Evolutionary conservation across 2,888 invertebrate genomes (phyloP), one percentile per base, ranked within the genome.

Genomic region (Colletes collaris): DNA sequence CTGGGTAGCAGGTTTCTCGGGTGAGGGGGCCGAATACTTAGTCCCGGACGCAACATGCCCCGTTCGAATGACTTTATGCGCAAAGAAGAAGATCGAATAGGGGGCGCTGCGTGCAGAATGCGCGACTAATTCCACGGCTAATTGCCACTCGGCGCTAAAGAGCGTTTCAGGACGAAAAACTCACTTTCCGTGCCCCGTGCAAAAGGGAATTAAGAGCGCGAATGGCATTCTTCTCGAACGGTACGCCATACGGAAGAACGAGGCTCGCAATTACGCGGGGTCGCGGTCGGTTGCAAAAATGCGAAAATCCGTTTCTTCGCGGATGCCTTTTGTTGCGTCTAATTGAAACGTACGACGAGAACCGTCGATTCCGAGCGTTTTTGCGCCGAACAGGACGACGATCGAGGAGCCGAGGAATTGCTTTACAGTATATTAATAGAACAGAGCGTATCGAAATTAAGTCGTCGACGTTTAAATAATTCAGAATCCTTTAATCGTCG

Each of bases 141-240:
- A 86, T 86, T 86, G 86, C 83, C 75, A 65, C 71, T 71, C 80
- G 80, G 77, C 69, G 85, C 65, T 86, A 86, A 86, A 83, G 80
- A 86, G 80, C 81, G 76, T 78, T 80, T 70, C 76, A 66, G 58
- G 76, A 60, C 62, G 64, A 84, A 85, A 86, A 86, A 86, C 76
- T 81, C 77, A 81, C 80, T 84, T 83, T 77, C 77, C 79, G 77
- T 60, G 63, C 56, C 46, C 67, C 72, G 80, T 68, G 76, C 69
- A 77, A 76, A 76, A 77, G 76, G 79, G 77, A 78, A 85, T 85
- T 75, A 82, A 84, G 71, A 76, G 83, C 77, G 78, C 79, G 81
- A 85, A 83, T 79, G 83, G 83, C 81, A 79, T 86, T 82, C 79
- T 73, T 85, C 79, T 67, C 58, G 55, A 60, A 52, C 74, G 71